These are phyloP conservation scores for Armadillidium nasatum DNA, from an alignment of 1,140 invertebrate species.

Conservation along the genomic window DNA sequence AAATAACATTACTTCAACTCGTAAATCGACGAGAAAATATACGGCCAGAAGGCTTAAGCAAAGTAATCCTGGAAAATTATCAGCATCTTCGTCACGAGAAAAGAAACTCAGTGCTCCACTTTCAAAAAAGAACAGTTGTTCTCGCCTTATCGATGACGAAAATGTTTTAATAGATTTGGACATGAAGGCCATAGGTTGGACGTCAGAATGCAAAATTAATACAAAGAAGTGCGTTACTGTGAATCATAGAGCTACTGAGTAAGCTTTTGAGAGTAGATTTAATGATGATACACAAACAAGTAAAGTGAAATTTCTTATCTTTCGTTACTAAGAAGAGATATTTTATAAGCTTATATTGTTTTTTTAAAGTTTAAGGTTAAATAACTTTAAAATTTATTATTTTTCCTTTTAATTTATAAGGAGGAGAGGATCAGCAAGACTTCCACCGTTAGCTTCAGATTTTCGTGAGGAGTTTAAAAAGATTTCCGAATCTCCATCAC, in stretches of 20 bases:
- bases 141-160: background rate
- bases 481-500: background rate
- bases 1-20: background rate
- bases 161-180: background rate
- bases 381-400: no score
- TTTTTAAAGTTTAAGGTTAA: no score
- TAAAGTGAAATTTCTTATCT: no score
- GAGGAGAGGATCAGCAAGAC: background rate
- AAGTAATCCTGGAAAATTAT: background rate
- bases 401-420: background rate
- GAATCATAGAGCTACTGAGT: background rate
- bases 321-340: no score
- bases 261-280: background rate
- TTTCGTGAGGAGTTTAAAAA: background rate
- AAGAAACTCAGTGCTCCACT: no score
- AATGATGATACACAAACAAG: no score
- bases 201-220: background rate
- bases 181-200: background rate
- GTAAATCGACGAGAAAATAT: background rate
- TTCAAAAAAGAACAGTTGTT: background rate
- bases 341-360: no score
- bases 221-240: background rate
- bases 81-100: no score
- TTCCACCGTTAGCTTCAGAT: background rate
- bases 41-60: background rate